phyloP scores from a whole-genome alignment of 2,797 vertebrate species.

The Rhodeus uyekii region DNA sequence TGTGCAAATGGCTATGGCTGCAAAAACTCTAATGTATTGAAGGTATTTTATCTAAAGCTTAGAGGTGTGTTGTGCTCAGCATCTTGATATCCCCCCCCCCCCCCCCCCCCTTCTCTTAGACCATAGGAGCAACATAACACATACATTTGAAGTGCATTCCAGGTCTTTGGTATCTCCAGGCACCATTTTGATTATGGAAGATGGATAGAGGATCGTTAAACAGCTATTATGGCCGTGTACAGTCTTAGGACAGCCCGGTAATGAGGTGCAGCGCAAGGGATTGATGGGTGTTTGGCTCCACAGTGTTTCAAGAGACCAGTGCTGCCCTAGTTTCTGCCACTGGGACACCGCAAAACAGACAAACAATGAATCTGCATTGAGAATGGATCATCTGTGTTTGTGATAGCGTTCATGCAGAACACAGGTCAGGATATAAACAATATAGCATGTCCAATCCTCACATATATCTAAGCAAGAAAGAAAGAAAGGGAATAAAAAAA shows the following conservation, averaged over 20 bases:
- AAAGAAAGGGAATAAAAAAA: no score
- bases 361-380: slow-evolving; percentile 16
- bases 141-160: slow-evolving; percentile 49
- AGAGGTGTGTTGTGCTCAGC: background rate
- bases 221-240: slow-evolving; percentile 61
- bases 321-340: slow-evolving; percentile 53
- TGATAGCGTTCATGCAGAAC: slow-evolving; percentile 4
- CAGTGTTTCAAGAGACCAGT: slow-evolving; percentile 39
- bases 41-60: background rate
- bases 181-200: slow-evolving; percentile 60
- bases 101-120: no score
- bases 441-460: background rate
- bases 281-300: slow-evolving; percentile 55
- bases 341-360: slow-evolving; percentile 33
- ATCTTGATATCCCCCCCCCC: no score
- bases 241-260: slow-evolving; percentile 60
- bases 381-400: slow-evolving; percentile 17
- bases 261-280: slow-evolving; percentile 60
- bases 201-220: slow-evolving; percentile 66
- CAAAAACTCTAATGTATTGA: background rate
- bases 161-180: slow-evolving; percentile 50
- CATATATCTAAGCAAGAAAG: background rate
- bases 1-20: background rate
- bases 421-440: slow-evolving; percentile 2
- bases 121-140: slow-evolving; percentile 29